Evolutionary conservation across 2,888 invertebrate species (phyloP).

Genomic region (Sesia bembeciformis): DNA sequence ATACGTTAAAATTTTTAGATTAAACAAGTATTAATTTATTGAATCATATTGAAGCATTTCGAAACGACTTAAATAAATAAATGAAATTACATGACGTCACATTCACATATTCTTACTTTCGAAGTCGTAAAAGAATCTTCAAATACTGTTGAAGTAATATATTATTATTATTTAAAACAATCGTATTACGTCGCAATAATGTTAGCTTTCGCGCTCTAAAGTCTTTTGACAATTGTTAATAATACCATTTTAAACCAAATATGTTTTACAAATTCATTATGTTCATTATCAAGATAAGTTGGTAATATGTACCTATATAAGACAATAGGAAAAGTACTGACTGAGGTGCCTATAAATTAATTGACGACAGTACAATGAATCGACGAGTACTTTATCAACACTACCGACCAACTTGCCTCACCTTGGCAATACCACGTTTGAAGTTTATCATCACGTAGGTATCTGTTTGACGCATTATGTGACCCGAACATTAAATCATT

Average conservation of each 20-base stretch:
- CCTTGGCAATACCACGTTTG: slow-evolving; percentile 10
- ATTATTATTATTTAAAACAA: no score
- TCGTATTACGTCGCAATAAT: slow-evolving; percentile 36
- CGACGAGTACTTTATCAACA: slow-evolving; percentile 21
- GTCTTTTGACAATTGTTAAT: slow-evolving; percentile 27
- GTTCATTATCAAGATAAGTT: not conserved
- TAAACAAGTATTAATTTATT: slow-evolving; percentile 68
- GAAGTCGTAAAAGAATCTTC: no score
- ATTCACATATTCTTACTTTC: slow-evolving; percentile 12
- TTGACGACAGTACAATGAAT: slow-evolving; percentile 21
- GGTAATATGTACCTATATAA: not conserved
- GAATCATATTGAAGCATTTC: slow-evolving; percentile 62
- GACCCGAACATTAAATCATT: slow-evolving; percentile 11
- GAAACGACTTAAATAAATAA: slow-evolving; percentile 61
- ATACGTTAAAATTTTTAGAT: slow-evolving; percentile 71
- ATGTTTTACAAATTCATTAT: not conserved
- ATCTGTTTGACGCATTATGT: slow-evolving; percentile 2
- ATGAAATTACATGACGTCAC: slow-evolving; percentile 47
- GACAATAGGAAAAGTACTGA: slow-evolving; percentile 16
- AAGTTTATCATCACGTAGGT: not conserved
- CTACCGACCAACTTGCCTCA: slow-evolving; percentile 35
- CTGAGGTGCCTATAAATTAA: slow-evolving; percentile 18
- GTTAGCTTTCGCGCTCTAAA: slow-evolving; percentile 38
- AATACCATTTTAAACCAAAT: slow-evolving; percentile 5
- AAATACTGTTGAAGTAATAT: no score